A percentile compares a stretch with the other conserved stretches of the same genome.
phyloP scores from a whole-genome alignment of 2,113 vertebrate species.

The Menura novaehollandiae region DNA sequence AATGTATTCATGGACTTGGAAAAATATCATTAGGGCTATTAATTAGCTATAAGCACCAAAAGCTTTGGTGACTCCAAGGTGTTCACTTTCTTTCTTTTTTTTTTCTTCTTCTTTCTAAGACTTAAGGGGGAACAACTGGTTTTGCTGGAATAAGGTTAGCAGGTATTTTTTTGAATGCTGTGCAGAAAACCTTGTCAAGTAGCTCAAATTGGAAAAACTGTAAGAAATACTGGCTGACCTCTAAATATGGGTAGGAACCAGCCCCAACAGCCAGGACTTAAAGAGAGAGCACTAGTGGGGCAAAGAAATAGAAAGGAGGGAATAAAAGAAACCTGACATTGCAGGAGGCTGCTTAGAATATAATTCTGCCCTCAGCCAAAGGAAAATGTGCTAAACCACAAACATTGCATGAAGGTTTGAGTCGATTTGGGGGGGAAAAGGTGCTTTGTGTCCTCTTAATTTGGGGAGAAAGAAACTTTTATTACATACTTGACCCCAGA shows the following conservation, averaged over 20 bases:
- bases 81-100: not conserved
- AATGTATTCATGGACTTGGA: constrained; percentile 87
- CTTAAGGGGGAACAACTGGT: constrained; percentile 45
- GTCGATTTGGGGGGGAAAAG: accelerated
- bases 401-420: not conserved
- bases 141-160: constrained; percentile 1
- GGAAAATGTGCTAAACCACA: not conserved
- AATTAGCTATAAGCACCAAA: constrained; percentile 83
- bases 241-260: not conserved
- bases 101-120: not conserved
- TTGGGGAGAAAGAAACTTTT: constrained; percentile 21
- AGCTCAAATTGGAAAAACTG: not conserved
- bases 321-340: constrained; percentile 6
- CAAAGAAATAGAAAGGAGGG: not conserved
- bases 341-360: not conserved
- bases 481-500: not conserved
- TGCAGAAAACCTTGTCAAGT: not conserved
- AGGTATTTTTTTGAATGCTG: not conserved
- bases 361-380: not conserved
- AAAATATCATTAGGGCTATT: constrained; percentile 87
- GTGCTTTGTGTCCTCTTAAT: constrained; percentile 1
- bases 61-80: constrained; percentile 66
- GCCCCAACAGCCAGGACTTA: not conserved
- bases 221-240: not conserved
- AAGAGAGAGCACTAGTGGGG: not conserved